These are phyloP conservation scores for Nesometra sesokonis DNA, from an alignment of 35 echinoderm and acorn worm species.

Conservation along the genomic window DNA sequence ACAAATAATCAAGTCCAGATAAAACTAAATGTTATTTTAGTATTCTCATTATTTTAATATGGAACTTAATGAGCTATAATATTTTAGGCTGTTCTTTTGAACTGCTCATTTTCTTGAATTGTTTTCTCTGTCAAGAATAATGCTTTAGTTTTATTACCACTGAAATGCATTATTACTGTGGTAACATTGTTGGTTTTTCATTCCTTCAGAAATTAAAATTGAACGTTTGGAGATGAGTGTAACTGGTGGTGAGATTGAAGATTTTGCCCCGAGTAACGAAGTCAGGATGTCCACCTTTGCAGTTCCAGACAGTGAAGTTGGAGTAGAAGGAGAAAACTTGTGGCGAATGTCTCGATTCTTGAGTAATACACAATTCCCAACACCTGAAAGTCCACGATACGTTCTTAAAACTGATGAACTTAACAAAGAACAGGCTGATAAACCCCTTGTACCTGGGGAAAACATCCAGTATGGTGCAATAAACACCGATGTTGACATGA, in stretches of 20 bases:
- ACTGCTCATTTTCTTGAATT: too few species aligned
- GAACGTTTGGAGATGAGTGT: background rate
- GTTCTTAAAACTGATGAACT: conserved; percentile 53
- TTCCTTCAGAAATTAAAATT: background rate
- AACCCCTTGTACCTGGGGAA: conserved; percentile 34
- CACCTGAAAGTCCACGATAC: conserved; percentile 3
- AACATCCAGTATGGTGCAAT: conserved; percentile 30
- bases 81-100: too few species aligned
- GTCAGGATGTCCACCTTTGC: background rate
- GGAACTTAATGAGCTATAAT: too few species aligned
- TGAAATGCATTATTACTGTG: too few species aligned
- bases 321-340: conserved; percentile 40
- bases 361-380: conserved; percentile 26
- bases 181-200: too few species aligned
- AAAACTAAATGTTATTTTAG: too few species aligned
- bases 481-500: conserved; percentile 76
- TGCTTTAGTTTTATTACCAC: too few species aligned
- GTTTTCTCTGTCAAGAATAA: too few species aligned
- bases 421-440: conserved; percentile 18
- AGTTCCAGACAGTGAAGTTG: background rate
- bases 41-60: too few species aligned
- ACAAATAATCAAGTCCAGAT: too few species aligned
- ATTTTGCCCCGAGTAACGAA: background rate
- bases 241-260: background rate
- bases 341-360: conserved; percentile 61